Percentiles rank a stretch among this genome's conserved stretches.
Evolutionary conservation across 1,140 invertebrate genomes (phyloP).

Genomic region (Eufriesea mexicana): DNA sequence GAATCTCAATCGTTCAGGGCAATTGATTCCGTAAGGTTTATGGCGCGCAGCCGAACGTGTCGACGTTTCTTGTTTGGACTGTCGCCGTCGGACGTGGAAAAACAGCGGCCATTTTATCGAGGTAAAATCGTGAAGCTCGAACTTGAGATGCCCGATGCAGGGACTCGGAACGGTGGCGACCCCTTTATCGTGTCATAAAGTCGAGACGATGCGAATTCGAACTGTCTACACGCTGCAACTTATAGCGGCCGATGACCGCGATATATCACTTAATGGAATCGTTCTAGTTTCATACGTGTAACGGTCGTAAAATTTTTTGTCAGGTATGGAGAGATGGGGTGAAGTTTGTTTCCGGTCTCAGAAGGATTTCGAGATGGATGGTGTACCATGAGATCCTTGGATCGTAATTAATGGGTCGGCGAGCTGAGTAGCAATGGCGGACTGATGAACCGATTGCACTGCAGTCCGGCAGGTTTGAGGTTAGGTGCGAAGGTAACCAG

Average conservation of each 20-base stretch:
- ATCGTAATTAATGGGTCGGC: no score
- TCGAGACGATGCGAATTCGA: neutral
- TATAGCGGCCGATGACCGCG: neutral
- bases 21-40: conserved; percentile 36
- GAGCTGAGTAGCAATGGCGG: no score
- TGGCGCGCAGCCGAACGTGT: neutral
- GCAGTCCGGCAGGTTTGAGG: no score
- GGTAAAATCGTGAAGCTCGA: neutral
- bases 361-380: no score
- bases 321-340: no score
- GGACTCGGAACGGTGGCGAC: neutral
- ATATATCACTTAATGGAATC: neutral
- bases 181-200: conserved; percentile 9
- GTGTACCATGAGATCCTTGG: no score
- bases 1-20: conserved; percentile 29
- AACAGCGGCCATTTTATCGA: conserved; percentile 12
- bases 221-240: neutral
- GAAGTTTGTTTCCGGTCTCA: neutral
- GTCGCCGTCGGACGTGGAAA: neutral
- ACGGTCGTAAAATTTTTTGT: neutral
- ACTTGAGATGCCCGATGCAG: neutral
- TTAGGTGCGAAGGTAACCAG: no score
- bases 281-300: neutral
- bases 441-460: no score
- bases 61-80: conserved; percentile 14